Evolutionary conservation across 1,140 invertebrate species (phyloP), one percentile per base, ranked within the genome.

Genomic region (Rhagoletis pomonella): DNA sequence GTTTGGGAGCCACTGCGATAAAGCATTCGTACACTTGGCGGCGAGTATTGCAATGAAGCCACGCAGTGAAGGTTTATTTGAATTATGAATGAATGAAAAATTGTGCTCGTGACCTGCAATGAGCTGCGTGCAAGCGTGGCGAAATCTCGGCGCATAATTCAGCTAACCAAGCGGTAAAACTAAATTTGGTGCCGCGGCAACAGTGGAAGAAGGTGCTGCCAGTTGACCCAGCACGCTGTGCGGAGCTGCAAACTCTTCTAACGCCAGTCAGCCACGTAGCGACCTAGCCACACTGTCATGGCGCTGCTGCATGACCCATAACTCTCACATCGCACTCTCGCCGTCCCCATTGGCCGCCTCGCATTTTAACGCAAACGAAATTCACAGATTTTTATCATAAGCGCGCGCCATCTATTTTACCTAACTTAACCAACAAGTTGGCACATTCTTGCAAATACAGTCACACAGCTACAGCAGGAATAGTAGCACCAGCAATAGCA

Each of bases 61-160:
- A 7, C n/a, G 69, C 39, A 77, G 47, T 77, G 17, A 77, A 19
- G 42, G 29, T n/a, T 47, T 81, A 81, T 81, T 81, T 81, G 50
- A 81, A 81, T 81, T 81, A 81, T 81, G 73, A 81, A 81, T 81
- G 47, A 81, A 50, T 81, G 73, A 10, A 29, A 58, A 81, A 81
- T 81, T n/a, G 9, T 55, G 6, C 73, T n/a, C n/a, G 47, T 81
- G 73, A 81, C 73, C n/a, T 50, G 73, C 73, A 81, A 17, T 42
- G n/a, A n/a, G n/a, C 47, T 29, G n/a, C 73, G 73, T n/a, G 39
- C 12, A 47, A 17, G 42, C 14, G 69, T 44, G 14, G 50, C 17
- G 12, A 62, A 62, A 62, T 62, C 2, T 14, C 60, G 60, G 60
- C n/a, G 47, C 44, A 81, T 81, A 58, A 58, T 81, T 50, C 47